Base-by-base conservation (phyloP, 2,888 invertebrate genomes). In the Scaeva pyrastri region DNA sequence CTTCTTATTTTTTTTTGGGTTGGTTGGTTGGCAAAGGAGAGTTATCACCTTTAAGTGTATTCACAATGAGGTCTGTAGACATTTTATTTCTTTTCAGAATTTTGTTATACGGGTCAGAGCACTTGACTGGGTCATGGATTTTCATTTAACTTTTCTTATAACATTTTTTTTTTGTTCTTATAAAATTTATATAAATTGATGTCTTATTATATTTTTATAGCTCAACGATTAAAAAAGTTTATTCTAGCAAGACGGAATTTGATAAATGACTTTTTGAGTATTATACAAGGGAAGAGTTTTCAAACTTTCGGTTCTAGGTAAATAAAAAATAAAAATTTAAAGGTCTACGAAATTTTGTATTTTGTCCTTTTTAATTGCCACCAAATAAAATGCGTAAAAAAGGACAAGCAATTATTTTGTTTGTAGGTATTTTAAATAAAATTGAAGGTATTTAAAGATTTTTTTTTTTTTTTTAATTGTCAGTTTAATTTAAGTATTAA, bases 71-170 rank as follows among this genome's bases (percentile, higher is more conserved):
- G 66, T 43, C 43, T 43, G 26, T 19, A 41, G 45, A 16, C 31
- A 62, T 62, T 60, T 1, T 60, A 58, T 58, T 62, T 52, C 68
- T 72, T 45, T 55, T n/a, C n/a, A n/a, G n/a, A 50, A 55, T 72
- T 12, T 76, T 80, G 76, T 73, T 50, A 62, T 68, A 31, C 31
- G 80, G 80, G 80, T 80, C 85, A 85, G 68, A 80, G 80, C 80
- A 80, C 85, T 80, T 77, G 80, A 80, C 60, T 85, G 73, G 85
- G 80, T 76, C 85, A 80, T 26, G 72, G 52, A 36, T 31, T 43
- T 66, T 68, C 41, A 41, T 74, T 68, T 50, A 16, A 12, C 50
- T 66, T 72, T 39, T 66, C 2, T 50, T 19, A n/a, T n/a, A n/a
- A n/a, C n/a, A 14, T 43, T 19, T 19, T 4, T 19, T 10, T 0